phyloP scores from a whole-genome alignment of 92 coral and sea anemone species.

The Virgularia gustaviana region DNA sequence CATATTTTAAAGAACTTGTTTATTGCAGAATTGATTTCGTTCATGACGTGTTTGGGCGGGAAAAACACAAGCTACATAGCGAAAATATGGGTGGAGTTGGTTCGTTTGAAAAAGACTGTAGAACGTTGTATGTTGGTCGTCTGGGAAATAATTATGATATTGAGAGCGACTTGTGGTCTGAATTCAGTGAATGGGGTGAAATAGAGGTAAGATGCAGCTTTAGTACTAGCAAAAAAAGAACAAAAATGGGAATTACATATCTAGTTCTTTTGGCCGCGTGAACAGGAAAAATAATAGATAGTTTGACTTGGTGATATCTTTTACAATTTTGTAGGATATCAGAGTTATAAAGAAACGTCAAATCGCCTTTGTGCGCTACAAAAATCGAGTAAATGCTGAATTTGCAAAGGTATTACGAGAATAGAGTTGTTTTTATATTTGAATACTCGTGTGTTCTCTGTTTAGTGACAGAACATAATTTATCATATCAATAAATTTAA shows the following conservation, averaged over 20 bases:
- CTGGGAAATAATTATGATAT: slow-evolving; percentile 62
- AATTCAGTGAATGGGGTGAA: slow-evolving; percentile 99
- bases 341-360: slow-evolving; percentile 73
- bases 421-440: no score
- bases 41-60: slow-evolving; percentile 93
- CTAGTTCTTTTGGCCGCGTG: no score
- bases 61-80: slow-evolving; percentile 77
- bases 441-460: no score
- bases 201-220: slow-evolving; percentile 63
- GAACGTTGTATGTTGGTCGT: slow-evolving; percentile 91
- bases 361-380: slow-evolving; percentile 94
- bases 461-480: no score
- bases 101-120: slow-evolving; percentile 84
- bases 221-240: background rate
- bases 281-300: background rate
- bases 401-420: slow-evolving; percentile 96
- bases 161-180: slow-evolving; percentile 78
- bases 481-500: background rate
- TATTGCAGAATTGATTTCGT: slow-evolving; percentile 66
- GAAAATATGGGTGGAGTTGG: slow-evolving; percentile 97
- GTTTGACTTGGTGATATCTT: background rate
- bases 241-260: no score
- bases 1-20: background rate
- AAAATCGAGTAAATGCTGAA: slow-evolving; percentile 86
- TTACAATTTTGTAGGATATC: slow-evolving; percentile 60